Base-by-base conservation (phyloP, 2,113 vertebrate genomes). In the Oreotrochilus melanogaster region DNA sequence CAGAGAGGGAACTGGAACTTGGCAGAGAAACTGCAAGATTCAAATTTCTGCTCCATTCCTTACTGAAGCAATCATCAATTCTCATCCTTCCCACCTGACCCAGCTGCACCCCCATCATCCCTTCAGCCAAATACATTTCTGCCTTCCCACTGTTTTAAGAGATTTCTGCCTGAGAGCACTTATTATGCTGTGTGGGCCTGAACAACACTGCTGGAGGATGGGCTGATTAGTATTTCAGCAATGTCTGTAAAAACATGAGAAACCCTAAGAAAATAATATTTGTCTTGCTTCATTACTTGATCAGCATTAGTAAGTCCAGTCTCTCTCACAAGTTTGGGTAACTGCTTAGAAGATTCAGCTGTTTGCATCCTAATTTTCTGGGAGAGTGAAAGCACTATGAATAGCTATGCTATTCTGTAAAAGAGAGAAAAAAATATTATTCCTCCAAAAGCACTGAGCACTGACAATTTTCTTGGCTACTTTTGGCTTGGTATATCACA, bases 281-380 rank as follows among this genome's bases (percentile, higher is more conserved):
- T 72, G 42, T 69, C 53, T 82, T 61, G 48, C 61, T 85, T 93
- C 66, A 12, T 89, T 89, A 88, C 45, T 79, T 35, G 11, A 88
- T 61, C 35, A 79, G 24, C n/a, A 72, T 85, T 89, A 80, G 24
- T 45, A 82, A 87, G 17, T 47, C 24, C 24, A 64, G 27, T 37
- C 53, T 67, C 56, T 30, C 42, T 48, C 66, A 65, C 21, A 69
- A 53, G 30, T 82, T 78, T 69, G 43, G 11, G 19, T 65, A 94
- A 85, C 25, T 92, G 50, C 81, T 95, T 64, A 57, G 31, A 94
- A 88, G 50, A 85, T 57, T 93, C 81, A 93, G 57, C 74, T 88
- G 39, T 65, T 86, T 47, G 61, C 78, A 95, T 57, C 4, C 78
- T 69, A 89, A 91, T 94, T 94, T 93, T 93, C 92, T 75, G 81